Conservation (phyloP, 2,113 vertebrate species). For the Mesitornis unicolor region DNA sequence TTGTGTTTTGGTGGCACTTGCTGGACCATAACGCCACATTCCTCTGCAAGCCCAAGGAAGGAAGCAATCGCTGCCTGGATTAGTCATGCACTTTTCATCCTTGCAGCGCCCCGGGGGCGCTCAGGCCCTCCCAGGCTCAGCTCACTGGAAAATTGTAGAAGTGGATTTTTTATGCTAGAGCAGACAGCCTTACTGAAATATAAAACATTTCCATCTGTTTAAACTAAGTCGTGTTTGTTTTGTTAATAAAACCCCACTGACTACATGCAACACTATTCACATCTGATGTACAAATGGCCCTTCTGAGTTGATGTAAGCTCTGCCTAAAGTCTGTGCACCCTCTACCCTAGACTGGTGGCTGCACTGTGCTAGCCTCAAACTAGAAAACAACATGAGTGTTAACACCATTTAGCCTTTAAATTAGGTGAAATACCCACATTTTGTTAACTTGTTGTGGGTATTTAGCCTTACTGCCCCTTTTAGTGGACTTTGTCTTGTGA, state of each 20-base stretch:
- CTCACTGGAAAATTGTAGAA: not conserved
- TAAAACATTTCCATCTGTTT: not conserved
- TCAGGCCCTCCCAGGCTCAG: not conserved
- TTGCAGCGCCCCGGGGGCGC: rapidly evolving
- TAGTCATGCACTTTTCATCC: not conserved
- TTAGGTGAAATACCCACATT: not conserved
- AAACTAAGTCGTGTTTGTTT: not conserved
- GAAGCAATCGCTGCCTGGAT: not conserved
- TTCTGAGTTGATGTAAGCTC: not conserved
- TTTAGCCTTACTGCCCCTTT: not conserved
- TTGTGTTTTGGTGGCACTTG: not conserved
- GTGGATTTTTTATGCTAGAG: not conserved
- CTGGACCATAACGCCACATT: not conserved
- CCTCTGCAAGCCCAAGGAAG: not conserved
- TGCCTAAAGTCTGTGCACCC: not conserved
- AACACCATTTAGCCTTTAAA: not conserved
- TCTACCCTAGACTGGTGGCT: not conserved
- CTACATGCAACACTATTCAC: not conserved
- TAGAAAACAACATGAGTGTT: not conserved
- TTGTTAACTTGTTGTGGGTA: not conserved
- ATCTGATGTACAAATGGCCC: not conserved
- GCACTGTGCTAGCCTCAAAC: not conserved
- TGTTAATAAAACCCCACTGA: not conserved
- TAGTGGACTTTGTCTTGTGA: not conserved
- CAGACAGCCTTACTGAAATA: not conserved